phyloP scores from a whole-genome alignment of 2,113 vertebrate species.

The Mobula birostris region DNA sequence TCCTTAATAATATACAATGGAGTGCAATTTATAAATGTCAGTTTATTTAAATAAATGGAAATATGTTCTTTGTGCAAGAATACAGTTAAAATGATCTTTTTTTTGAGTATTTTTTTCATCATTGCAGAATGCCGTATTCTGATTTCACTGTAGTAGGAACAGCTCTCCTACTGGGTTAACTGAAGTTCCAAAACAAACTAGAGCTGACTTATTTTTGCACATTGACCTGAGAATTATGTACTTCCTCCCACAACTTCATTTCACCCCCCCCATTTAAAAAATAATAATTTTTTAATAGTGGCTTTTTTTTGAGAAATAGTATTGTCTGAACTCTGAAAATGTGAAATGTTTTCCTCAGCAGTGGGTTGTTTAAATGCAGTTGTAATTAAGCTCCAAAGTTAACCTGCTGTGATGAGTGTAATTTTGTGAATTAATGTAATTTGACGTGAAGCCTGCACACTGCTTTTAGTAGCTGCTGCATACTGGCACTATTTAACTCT shows the following conservation, averaged over 20 bases:
- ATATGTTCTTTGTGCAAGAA: slow-evolving; percentile 11
- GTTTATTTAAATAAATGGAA: background rate
- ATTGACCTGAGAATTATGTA: background rate
- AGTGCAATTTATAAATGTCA: slow-evolving; percentile 30
- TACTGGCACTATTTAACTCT: background rate
- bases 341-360: slow-evolving; percentile 24
- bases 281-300: background rate
- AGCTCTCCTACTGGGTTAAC: background rate
- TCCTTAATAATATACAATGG: background rate
- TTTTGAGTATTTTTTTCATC: background rate
- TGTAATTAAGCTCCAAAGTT: slow-evolving; percentile 31
- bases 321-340: slow-evolving; percentile 11
- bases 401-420: slow-evolving; percentile 12
- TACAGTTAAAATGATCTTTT: slow-evolving; percentile 14
- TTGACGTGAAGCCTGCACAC: slow-evolving; percentile 25
- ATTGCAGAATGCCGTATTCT: slow-evolving; percentile 11
- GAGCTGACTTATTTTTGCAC: background rate
- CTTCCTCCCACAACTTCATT: background rate
- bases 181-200: background rate
- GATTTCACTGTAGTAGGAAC: background rate
- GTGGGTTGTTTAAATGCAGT: slow-evolving; percentile 30
- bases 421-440: slow-evolving; percentile 29
- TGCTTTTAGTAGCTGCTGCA: slow-evolving; percentile 21
- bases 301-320: background rate
- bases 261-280: background rate